phyloP scores from a whole-genome alignment of 2,113 vertebrate genomes.

The Centrocercus urophasianus region DNA sequence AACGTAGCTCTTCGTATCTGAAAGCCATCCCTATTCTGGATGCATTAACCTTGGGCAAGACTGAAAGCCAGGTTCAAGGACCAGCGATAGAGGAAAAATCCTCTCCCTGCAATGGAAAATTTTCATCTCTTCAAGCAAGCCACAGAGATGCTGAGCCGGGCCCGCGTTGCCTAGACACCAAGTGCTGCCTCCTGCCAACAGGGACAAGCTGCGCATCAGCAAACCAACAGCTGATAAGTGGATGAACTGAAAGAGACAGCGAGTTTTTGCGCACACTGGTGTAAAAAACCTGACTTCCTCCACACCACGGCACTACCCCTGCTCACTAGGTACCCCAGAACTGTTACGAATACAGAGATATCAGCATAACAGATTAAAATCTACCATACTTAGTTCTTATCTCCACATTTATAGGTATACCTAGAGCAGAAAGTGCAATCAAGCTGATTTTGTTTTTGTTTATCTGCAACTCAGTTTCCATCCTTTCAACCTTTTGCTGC shows the following conservation, averaged over 20 bases:
- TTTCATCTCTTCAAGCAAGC: conserved; percentile 75
- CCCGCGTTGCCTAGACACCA: conserved; percentile 75
- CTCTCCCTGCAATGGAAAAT: conserved; percentile 77
- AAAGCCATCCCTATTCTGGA: background rate
- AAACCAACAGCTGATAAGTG: conserved; percentile 50
- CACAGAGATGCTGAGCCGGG: conserved; percentile 60
- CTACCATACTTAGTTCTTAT: background rate
- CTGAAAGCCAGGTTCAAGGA: conserved; percentile 27
- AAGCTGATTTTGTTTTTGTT: background rate
- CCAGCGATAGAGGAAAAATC: conserved; percentile 48
- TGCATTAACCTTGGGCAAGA: background rate
- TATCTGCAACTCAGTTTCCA: background rate
- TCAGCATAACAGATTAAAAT: background rate
- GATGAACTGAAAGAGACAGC: background rate
- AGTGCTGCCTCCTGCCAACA: conserved; percentile 43
- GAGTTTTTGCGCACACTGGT: background rate
- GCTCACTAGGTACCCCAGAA: background rate
- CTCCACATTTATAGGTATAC: background rate
- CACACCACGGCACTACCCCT: background rate
- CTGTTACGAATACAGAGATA: background rate
- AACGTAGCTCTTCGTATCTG: background rate
- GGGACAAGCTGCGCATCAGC: conserved; percentile 41
- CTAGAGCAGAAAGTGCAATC: background rate
- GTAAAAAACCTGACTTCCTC: background rate
- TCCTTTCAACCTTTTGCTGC: background rate